A percentile compares a stretch with the other conserved stretches of the same genome.
Evolutionary conservation across 2,797 vertebrate genomes (phyloP).

Genomic region (Esox masquinongy): DNA sequence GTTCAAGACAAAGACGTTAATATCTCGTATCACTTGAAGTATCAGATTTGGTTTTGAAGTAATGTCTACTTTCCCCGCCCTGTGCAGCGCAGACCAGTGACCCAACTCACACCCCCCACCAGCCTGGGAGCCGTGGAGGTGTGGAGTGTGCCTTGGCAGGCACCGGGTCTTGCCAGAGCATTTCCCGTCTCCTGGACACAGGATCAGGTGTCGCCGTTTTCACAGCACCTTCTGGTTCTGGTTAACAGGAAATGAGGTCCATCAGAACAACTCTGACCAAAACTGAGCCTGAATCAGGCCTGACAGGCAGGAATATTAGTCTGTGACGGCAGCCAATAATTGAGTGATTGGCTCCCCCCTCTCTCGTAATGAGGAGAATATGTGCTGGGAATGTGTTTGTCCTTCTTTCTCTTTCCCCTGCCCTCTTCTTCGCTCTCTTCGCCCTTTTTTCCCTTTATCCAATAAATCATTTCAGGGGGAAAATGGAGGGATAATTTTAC

Average conservation of each 20-base stretch:
- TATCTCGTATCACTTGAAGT: too few species aligned
- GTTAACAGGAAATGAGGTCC: slow-evolving; percentile 81
- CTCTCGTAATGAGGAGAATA: slow-evolving; percentile 84
- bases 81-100: neutral
- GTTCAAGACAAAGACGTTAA: too few species aligned
- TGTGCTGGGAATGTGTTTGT: slow-evolving; percentile 84
- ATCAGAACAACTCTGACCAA: slow-evolving; percentile 80
- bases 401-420: slow-evolving; percentile 68
- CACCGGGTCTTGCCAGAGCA: slow-evolving; percentile 51
- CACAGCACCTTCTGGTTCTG: slow-evolving; percentile 84
- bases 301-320: slow-evolving; percentile 88
- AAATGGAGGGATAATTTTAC: slow-evolving; percentile 73
- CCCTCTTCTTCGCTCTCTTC: slow-evolving; percentile 49
- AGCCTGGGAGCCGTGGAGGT: slow-evolving; percentile 45
- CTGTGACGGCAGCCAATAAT: slow-evolving; percentile 81
- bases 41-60: too few species aligned
- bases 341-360: slow-evolving; percentile 77
- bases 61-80: slow-evolving; percentile 11
- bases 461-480: slow-evolving; percentile 74
- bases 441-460: slow-evolving; percentile 50
- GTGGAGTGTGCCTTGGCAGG: slow-evolving; percentile 62
- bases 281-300: slow-evolving; percentile 80
- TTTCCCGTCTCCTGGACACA: slow-evolving; percentile 71
- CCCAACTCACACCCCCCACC: neutral
- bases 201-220: slow-evolving; percentile 84